These are phyloP conservation scores for Cantharis rustica DNA, from an alignment of 2,888 invertebrate genomes.

Conservation along the genomic window DNA sequence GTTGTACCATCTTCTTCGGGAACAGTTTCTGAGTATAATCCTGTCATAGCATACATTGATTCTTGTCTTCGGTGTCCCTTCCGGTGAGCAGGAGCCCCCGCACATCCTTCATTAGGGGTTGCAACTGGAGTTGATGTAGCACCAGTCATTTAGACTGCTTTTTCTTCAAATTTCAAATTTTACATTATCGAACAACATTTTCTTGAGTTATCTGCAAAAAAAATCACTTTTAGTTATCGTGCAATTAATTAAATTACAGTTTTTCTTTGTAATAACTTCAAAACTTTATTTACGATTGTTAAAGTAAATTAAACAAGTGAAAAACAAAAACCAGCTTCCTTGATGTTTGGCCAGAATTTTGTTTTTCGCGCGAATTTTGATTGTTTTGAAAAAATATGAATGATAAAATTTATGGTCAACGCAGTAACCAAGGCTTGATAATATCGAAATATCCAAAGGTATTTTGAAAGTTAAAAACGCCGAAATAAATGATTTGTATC, in stretches of 20 bases:
- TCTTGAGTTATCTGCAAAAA: not conserved
- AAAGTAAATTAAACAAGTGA: too few relatives aligned
- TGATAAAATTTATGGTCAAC: not conserved
- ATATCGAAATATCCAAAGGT: not conserved
- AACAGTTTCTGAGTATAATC: constrained; percentile 76
- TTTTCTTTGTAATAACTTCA: not conserved
- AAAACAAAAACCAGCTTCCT: too few relatives aligned
- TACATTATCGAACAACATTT: not conserved
- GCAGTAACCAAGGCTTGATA: not conserved
- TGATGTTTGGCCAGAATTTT: too few relatives aligned
- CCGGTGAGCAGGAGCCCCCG: constrained; percentile 40
- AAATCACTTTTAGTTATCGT: not conserved
- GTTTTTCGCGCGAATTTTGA: not conserved
- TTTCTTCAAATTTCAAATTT: not conserved
- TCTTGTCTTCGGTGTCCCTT: constrained; percentile 72
- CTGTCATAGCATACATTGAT: constrained; percentile 89
- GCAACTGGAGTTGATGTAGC: constrained; percentile 12
- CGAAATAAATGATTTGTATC: not conserved
- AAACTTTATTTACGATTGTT: too few relatives aligned
- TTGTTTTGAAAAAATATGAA: not conserved
- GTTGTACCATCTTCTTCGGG: constrained; percentile 63
- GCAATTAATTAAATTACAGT: not conserved
- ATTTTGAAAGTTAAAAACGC: not conserved
- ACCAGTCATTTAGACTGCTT: constrained; percentile 24
- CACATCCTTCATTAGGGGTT: constrained; percentile 21